Conservation (phyloP, 2,113 vertebrate genomes). For the Sterna hirundo region DNA sequence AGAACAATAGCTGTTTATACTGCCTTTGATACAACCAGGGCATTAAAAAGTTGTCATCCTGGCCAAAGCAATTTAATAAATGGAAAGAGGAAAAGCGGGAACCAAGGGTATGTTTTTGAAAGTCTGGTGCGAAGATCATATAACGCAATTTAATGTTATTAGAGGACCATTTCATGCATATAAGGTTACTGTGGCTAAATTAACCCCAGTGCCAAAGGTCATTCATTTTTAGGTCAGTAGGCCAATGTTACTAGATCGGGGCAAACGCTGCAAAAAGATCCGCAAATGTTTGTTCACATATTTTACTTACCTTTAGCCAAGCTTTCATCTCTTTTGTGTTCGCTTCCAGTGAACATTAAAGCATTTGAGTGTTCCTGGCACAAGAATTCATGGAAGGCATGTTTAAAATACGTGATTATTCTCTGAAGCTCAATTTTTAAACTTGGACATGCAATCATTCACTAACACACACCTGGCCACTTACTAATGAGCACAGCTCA, state of each 20-base stretch:
- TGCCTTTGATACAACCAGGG: background rate
- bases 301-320: background rate
- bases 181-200: background rate
- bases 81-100: background rate
- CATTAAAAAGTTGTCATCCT: background rate
- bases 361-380: background rate
- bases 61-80: conserved; percentile 30
- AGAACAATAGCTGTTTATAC: background rate
- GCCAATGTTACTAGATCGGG: background rate
- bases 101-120: background rate
- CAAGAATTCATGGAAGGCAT: background rate
- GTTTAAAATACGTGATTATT: background rate
- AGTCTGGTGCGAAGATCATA: background rate
- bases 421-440: conserved; percentile 17
- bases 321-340: background rate
- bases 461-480: background rate
- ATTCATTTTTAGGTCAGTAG: background rate
- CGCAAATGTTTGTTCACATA: background rate
- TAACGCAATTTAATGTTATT: background rate
- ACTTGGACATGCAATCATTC: background rate
- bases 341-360: background rate
- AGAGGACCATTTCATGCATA: background rate
- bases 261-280: background rate
- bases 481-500: conserved; percentile 47
- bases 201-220: background rate